These are phyloP conservation scores for Chlorocebus sabaeus DNA, from an alignment of 2,113 vertebrate species.

Conservation along the genomic window DNA sequence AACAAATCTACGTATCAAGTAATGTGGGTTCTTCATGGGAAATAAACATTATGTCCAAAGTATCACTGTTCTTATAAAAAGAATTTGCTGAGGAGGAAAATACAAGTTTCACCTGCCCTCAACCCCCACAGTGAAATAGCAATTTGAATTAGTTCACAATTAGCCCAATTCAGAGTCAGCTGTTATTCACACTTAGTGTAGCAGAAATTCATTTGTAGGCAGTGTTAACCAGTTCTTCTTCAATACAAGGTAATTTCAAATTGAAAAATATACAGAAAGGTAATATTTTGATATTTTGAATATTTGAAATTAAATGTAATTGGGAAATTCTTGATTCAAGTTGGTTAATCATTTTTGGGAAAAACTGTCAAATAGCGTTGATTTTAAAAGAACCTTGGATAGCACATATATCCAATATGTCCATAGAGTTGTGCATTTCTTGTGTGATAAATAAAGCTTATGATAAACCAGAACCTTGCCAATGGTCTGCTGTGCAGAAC, in stretches of 20 bases:
- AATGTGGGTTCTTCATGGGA: neutral
- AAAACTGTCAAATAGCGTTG: neutral
- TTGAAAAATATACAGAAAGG: neutral
- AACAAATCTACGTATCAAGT: slow-evolving; percentile 19
- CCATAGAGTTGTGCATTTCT: neutral
- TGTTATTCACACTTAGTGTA: neutral
- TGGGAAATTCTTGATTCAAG: neutral
- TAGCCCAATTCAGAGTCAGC: neutral
- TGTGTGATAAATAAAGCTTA: neutral
- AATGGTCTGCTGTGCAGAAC: neutral
- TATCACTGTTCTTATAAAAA: neutral
- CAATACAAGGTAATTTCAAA: neutral
- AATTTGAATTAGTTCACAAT: neutral
- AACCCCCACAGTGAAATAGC: neutral
- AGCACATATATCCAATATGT: neutral
- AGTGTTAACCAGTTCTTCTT: neutral
- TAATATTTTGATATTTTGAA: neutral
- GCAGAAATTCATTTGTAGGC: neutral
- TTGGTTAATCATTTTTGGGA: neutral
- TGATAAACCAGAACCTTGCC: neutral
- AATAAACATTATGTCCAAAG: neutral
- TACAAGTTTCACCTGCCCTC: neutral
- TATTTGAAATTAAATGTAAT: slow-evolving; percentile 9
- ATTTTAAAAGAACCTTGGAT: neutral
- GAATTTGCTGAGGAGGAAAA: slow-evolving; percentile 1